Base-by-base conservation (phyloP, 2,888 invertebrate genomes). In the Epirrita christyi region DNA sequence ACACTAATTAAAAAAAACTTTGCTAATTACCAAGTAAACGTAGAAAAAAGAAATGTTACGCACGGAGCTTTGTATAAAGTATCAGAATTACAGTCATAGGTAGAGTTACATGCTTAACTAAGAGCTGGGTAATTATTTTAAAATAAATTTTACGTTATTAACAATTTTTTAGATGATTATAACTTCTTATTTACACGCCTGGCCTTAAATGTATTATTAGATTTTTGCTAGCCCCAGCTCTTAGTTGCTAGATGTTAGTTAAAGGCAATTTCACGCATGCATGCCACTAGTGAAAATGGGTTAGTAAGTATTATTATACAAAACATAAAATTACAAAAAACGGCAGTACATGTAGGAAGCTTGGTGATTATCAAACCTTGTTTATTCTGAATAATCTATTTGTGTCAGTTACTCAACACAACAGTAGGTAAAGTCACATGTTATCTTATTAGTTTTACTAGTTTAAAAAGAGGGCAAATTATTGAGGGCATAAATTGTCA, bases 241-340 rank as follows among this genome's bases (percentile, higher is more conserved):
- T 80, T 80, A 44, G 29, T 44, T 45, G 73, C 75, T 72, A 62
- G 68, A 63, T 50, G 60, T 63, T 70, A 61, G 40, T 45, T 63
- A 37, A 56, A 57, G 61, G 58, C 53, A 66, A 66, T 60, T 70
- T 72, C 71, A 66, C 72, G 72, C 80, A 72, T 76, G 82, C 84
- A 83, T 78, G 75, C 75, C 73, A 66, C 72, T 75, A 76, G 62
- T 72, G 70, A 67, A 60, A 67, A 65, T 68, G 63, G 67, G 6
- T 14, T 36, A 46, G 7, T 34, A 4, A 46, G 7, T 34, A 4
- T 9, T 48, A 21, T 38, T 27, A 44, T 21, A 29, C 21, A 27
- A 14, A 54, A 36, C n/a, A 14, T 41, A 34, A 15, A 32, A 3
- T n/a, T 32, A n/a, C n/a, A 37, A 36, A 41, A 48, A 49, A 38